Evolutionary conservation across 2,113 vertebrate genomes (phyloP).

Genomic region (Osmerus mordax): DNA sequence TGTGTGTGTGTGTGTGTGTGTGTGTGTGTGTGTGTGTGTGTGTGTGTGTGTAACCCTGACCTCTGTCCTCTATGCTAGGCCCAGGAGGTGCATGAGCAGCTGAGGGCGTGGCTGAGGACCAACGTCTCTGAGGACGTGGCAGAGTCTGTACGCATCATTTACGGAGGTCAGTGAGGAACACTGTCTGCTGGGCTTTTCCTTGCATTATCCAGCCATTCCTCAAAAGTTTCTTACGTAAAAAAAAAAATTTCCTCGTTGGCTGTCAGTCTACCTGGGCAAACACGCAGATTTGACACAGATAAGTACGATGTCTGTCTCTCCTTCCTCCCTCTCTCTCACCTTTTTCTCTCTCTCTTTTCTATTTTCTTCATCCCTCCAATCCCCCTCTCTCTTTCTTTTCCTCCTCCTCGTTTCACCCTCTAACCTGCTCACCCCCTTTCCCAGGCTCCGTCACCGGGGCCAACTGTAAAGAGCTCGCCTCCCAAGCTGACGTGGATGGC

Average conservation of each 20-base stretch:
- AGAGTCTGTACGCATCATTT: slow-evolving; percentile 83
- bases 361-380: not conserved
- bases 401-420: not conserved
- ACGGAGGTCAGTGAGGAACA: slow-evolving; percentile 78
- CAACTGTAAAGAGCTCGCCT: slow-evolving; percentile 85
- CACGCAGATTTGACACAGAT: not conserved
- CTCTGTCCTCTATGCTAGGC: slow-evolving; percentile 67
- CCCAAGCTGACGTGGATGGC: slow-evolving; percentile 85
- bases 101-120: slow-evolving; percentile 83
- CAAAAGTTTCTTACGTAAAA: not conserved
- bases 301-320: not conserved
- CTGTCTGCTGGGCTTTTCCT: not conserved
- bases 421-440: not conserved
- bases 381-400: not conserved
- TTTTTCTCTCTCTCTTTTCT: not conserved
- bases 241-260: not conserved
- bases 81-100: slow-evolving; percentile 90
- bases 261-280: not conserved
- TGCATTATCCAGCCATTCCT: not conserved
- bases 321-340: not conserved
- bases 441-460: slow-evolving; percentile 86
- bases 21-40: slow-evolving; percentile 3
- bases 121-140: slow-evolving; percentile 82
- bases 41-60: not conserved
- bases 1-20: no score